phyloP scores from a whole-genome alignment of 2,113 vertebrate species.

The Urocitellus parryii region DNA sequence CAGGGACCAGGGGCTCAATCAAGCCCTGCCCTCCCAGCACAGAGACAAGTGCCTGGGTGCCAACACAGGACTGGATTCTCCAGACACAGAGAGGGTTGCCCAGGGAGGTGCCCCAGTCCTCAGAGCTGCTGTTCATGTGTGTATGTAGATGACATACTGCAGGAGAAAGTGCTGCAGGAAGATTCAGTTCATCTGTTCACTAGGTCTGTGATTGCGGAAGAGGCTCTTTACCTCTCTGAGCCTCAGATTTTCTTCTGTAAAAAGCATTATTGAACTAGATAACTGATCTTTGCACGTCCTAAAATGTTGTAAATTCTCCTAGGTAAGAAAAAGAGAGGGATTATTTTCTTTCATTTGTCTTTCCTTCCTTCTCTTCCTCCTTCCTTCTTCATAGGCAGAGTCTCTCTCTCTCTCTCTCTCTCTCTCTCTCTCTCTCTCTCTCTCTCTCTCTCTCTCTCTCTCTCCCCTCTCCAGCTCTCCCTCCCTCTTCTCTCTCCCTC shows the following conservation, averaged over 20 bases:
- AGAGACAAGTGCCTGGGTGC: not conserved
- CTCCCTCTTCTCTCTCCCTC: accelerated
- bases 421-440: accelerated
- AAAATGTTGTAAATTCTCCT: not conserved
- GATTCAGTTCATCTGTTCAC: not conserved
- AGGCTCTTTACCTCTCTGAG: not conserved
- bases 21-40: not conserved
- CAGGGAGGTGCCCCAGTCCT: not conserved
- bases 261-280: not conserved
- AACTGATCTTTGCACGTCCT: not conserved
- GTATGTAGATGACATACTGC: not conserved
- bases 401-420: no score
- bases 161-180: accelerated
- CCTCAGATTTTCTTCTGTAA: not conserved
- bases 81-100: not conserved
- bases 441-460: not conserved
- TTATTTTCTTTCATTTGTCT: not conserved
- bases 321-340: not conserved
- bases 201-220: not conserved
- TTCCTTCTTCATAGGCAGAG: no score
- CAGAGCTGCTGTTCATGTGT: not conserved
- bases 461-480: no score
- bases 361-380: not conserved
- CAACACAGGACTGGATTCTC: not conserved
- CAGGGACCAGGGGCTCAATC: not conserved